Evolutionary conservation across 2,797 vertebrate species (phyloP), one percentile per base, ranked within the genome.

Genomic region (Arrhamphus sclerolepis): DNA sequence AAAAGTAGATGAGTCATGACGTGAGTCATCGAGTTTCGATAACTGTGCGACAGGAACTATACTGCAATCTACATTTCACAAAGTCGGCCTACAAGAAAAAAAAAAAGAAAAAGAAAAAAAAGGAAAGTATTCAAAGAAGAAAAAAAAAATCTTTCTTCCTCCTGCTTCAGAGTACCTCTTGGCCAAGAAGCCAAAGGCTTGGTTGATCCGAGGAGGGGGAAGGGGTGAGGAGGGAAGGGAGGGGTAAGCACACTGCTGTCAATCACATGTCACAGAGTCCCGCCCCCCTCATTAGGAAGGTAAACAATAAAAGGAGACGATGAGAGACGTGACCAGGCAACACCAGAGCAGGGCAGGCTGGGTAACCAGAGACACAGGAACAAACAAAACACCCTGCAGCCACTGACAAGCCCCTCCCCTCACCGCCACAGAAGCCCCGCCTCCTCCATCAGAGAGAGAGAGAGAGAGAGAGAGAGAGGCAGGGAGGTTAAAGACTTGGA

Each of bases 271-370:
- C 77, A 56, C 82, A 83, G 87, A 83, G 93, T 90, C 92, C 96
- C 95, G 93, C 97, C 97, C 93, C 95, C 94, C 95, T 98, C 96
- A 95, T 98, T 98, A 98, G 91, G 95, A 96, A 96, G 94, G 95
- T 97, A 96, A 98, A 98, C 96, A 98, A 96, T 97, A 94, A 95
- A 92, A 84, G 92, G 93, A 92, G 91, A 91, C 93, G 91, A 94
- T 93, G 95, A 94, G 92, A 92, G 93, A 96, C 94, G 93, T 92
- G 94, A 94, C 91, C 89, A 93, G 93, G 92, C 91, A 93, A 94
- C 86, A 94, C 89, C 89, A 92, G 92, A 87, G 84, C 48, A 42
- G 85, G 91, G 89, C 88, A 89, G 80, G 88, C 92, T 92, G 89
- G 92, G 94, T 94, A 94, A 95, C 90, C 86, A 90, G 93, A 96